Evolutionary conservation across 2,888 invertebrate genomes (phyloP).

Genomic region (Diarsia mendica): DNA sequence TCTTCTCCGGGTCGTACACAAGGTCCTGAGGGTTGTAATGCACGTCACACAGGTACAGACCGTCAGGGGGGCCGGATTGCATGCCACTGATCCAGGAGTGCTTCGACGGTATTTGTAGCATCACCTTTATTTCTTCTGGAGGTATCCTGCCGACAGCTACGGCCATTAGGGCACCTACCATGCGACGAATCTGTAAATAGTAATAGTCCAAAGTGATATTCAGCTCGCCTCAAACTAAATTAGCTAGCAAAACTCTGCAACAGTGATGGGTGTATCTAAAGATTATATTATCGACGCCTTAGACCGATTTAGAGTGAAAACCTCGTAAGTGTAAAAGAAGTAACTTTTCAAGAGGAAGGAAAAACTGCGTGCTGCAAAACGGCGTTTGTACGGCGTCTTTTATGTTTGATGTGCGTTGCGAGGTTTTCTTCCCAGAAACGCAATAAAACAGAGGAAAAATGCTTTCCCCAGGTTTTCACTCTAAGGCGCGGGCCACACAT

Average conservation of each 20-base stretch:
- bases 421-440: no score
- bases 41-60: conserved; percentile 93
- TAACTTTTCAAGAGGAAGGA: no score
- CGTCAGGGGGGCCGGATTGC: conserved; percentile 91
- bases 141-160: conserved; percentile 91
- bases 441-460: no score
- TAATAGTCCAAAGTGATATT: not conserved
- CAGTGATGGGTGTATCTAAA: not conserved
- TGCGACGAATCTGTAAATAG: conserved; percentile 93
- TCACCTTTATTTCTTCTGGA: conserved; percentile 92
- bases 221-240: not conserved
- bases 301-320: no score
- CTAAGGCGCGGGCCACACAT: no score
- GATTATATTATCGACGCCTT: no score
- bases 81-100: conserved; percentile 91
- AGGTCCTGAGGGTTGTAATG: conserved; percentile 92
- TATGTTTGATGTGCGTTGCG: no score
- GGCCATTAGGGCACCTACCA: conserved; percentile 92
- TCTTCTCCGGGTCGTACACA: conserved; percentile 72
- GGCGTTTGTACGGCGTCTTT: no score
- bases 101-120: conserved; percentile 94
- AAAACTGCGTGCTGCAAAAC: no score
- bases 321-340: no score
- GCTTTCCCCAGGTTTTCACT: no score
- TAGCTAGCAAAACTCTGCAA: not conserved